Evolutionary conservation across 2,797 vertebrate genomes (phyloP).

Genomic region (Brotula barbata): DNA sequence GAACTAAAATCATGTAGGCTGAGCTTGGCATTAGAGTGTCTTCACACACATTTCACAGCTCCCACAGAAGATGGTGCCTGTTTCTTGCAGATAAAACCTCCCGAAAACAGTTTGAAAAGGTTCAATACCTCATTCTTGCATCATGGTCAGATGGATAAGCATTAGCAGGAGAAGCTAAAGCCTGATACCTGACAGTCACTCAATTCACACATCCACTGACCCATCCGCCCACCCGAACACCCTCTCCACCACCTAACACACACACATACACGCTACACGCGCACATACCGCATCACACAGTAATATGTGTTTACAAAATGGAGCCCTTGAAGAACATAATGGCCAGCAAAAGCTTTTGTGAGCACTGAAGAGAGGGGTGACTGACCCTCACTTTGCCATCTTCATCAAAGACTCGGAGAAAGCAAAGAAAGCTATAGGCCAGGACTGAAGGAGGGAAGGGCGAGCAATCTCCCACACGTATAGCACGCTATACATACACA

Average conservation of each 20-base stretch:
- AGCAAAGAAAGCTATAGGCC: slow-evolving; percentile 55
- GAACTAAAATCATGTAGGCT: background rate
- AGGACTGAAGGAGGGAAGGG: slow-evolving; percentile 41
- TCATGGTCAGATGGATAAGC: slow-evolving; percentile 45
- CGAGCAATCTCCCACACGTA: slow-evolving; percentile 43
- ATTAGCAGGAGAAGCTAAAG: slow-evolving; percentile 43
- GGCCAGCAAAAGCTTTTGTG: slow-evolving; percentile 75
- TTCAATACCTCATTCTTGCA: slow-evolving; percentile 34
- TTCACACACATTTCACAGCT: slow-evolving; percentile 4
- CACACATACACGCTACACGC: slow-evolving; percentile 8
- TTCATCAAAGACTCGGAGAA: slow-evolving; percentile 70
- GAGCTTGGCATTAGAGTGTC: too few relatives aligned
- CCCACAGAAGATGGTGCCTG: slow-evolving; percentile 17
- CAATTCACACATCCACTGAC: slow-evolving; percentile 62
- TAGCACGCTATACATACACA: slow-evolving; percentile 19
- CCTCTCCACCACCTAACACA: background rate
- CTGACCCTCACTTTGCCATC: slow-evolving; percentile 72
- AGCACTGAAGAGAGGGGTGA: slow-evolving; percentile 66
- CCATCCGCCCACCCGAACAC: slow-evolving; percentile 35
- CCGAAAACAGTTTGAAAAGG: slow-evolving; percentile 39
- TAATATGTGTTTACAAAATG: slow-evolving; percentile 63
- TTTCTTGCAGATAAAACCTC: slow-evolving; percentile 32
- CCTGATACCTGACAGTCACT: slow-evolving; percentile 59
- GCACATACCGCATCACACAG: slow-evolving; percentile 11
- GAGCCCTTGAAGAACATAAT: slow-evolving; percentile 65